Percentiles rank a stretch among this genome's conserved stretches.
phyloP scores from a whole-genome alignment of 1,140 invertebrate species.

The Zeugodacus cucurbitae region DNA sequence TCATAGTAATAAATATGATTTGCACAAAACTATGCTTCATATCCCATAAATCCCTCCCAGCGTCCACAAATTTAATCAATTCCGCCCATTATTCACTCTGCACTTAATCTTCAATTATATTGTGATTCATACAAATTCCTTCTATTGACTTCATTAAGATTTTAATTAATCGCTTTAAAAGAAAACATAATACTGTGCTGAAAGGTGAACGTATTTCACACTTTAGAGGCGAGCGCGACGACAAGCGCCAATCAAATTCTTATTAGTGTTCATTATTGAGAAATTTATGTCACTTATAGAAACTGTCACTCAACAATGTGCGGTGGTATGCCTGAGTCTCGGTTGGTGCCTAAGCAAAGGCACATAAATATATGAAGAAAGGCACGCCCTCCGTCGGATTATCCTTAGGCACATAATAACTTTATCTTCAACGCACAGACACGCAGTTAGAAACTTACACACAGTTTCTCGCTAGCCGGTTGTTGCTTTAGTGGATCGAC shows the following conservation, averaged over 20 bases:
- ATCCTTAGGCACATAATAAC: constrained; percentile 12
- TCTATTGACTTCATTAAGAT: background rate
- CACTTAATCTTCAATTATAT: background rate
- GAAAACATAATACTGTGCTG: background rate
- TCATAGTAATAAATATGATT: no score
- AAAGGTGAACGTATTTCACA: background rate
- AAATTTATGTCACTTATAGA: constrained; percentile 5
- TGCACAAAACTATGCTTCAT: no score
- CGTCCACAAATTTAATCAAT: background rate
- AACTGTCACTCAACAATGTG: background rate
- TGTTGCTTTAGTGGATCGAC: background rate
- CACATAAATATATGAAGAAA: background rate
- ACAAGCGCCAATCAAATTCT: constrained; percentile 31
- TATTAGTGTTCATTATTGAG: constrained; percentile 28
- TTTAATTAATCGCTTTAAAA: background rate
- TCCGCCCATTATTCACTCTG: background rate
- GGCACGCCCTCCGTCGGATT: background rate
- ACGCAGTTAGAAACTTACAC: no score
- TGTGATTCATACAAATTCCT: background rate
- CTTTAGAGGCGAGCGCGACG: background rate
- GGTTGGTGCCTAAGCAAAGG: background rate
- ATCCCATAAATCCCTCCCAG: no score
- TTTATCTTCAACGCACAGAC: background rate
- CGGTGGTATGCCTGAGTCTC: background rate
- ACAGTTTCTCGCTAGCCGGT: background rate